Conservation (phyloP, 1,140 invertebrate species). For the Pseudomyrmex concolor region DNA sequence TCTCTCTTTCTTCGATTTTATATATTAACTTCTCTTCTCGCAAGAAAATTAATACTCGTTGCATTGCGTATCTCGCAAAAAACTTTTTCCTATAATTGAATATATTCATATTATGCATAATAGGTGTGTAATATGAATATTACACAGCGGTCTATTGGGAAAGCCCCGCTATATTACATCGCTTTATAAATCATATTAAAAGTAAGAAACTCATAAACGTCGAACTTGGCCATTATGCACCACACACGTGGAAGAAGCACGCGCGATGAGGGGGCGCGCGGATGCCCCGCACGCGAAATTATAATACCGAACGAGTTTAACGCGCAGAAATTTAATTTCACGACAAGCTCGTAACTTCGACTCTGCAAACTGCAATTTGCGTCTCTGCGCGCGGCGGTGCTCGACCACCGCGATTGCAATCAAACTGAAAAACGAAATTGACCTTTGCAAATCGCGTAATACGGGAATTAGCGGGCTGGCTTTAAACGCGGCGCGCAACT, state of each 20-base stretch:
- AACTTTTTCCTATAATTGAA: no score
- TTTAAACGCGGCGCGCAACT: constrained; percentile 11
- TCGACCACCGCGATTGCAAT: constrained; percentile 41
- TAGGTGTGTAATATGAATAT: constrained; percentile 35
- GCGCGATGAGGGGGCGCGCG: not conserved
- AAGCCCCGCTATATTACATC: not conserved
- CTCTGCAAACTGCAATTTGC: constrained; percentile 48
- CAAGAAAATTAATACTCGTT: not conserved
- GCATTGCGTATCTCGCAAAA: no score
- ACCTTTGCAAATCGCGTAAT: constrained; percentile 46
- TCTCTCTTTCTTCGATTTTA: no score
- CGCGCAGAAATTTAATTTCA: constrained; percentile 54
- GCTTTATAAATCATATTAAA: constrained; percentile 48
- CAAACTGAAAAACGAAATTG: constrained; percentile 56
- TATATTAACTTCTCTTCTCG: not conserved
- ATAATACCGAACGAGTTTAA: constrained; percentile 59
- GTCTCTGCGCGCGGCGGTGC: not conserved
- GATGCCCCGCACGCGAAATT: constrained; percentile 26
- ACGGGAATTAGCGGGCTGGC: constrained; percentile 6
- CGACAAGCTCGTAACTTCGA: constrained; percentile 49
- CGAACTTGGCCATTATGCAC: constrained; percentile 48
- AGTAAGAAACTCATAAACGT: constrained; percentile 54
- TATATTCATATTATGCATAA: constrained; percentile 32
- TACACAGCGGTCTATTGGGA: not conserved
- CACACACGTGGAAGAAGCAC: constrained; percentile 28